Evolutionary conservation across 1,140 invertebrate species (phyloP).

Genomic region (Nylanderia fulva): DNA sequence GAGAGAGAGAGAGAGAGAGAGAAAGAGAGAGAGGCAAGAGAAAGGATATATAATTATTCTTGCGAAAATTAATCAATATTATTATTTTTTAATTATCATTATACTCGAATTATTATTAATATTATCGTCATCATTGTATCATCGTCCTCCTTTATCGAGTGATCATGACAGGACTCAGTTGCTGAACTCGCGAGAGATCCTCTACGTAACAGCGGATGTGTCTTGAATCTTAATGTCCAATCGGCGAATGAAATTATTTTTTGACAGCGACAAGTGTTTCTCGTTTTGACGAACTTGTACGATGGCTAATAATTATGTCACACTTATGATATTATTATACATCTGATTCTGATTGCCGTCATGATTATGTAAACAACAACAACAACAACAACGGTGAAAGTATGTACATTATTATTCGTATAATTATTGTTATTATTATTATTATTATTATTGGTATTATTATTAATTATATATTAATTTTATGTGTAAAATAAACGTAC

Average conservation of each 20-base stretch:
- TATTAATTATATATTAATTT: constrained; percentile 78
- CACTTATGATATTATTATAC: constrained; percentile 48
- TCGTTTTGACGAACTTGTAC: constrained; percentile 36
- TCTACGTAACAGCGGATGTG: constrained; percentile 2
- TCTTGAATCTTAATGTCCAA: constrained; percentile 28
- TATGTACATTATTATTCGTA: constrained; percentile 78
- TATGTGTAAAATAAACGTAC: constrained; percentile 82
- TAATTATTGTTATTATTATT: constrained; percentile 79
- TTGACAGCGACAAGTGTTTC: background rate
- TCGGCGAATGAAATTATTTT: constrained; percentile 51
- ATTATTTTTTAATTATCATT: constrained; percentile 58
- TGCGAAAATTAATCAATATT: constrained; percentile 43
- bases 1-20: too few species aligned
- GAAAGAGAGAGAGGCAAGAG: constrained; percentile 54
- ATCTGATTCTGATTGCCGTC: constrained; percentile 41
- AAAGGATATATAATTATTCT: constrained; percentile 49
- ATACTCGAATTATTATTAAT: constrained; percentile 52
- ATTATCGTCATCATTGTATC: constrained; percentile 37
- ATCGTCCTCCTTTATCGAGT: constrained; percentile 52
- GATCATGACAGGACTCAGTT: constrained; percentile 22
- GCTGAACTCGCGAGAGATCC: background rate
- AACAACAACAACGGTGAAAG: constrained; percentile 58
- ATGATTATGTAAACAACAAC: constrained; percentile 43
- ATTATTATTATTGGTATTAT: constrained; percentile 78
- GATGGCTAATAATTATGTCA: constrained; percentile 48